Conservation (phyloP, 1,140 invertebrate genomes). For the Bombus affinis region DNA sequence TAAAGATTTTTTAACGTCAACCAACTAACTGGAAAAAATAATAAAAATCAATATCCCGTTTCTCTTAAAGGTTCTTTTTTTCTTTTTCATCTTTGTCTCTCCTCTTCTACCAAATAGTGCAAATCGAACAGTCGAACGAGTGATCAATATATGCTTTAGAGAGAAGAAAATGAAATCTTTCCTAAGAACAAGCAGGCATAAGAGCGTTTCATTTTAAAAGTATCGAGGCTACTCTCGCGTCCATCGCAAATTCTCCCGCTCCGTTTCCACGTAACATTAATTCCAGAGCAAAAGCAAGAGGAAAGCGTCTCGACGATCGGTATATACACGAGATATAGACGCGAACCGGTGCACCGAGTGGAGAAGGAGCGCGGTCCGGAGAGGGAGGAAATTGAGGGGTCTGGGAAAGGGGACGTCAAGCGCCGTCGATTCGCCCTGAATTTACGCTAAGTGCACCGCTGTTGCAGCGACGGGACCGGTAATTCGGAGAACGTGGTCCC, state of each 20-base stretch:
- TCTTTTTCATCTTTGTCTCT: not conserved
- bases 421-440: slow-evolving; percentile 70
- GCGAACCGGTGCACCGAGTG: slow-evolving; percentile 30
- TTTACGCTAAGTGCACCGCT: slow-evolving; percentile 76
- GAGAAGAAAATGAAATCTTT: not conserved
- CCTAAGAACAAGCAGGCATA: not conserved
- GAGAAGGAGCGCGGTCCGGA: not conserved
- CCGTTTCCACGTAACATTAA: slow-evolving; percentile 54
- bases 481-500: slow-evolving; percentile 78
- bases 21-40: too few species aligned
- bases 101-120: not conserved
- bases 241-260: slow-evolving; percentile 6
- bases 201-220: slow-evolving; percentile 9
- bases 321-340: slow-evolving; percentile 47
- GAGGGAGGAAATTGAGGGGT: slow-evolving; percentile 32
- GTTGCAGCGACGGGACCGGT: slow-evolving; percentile 70
- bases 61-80: not conserved
- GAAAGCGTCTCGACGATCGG: slow-evolving; percentile 52
- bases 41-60: not conserved
- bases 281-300: slow-evolving; percentile 20
- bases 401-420: slow-evolving; percentile 62
- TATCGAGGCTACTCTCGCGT: slow-evolving; percentile 31
- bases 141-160: not conserved
- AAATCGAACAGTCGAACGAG: not conserved
- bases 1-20: not conserved